Percentiles rank a stretch among this genome's conserved stretches.
Evolutionary conservation across 2,888 invertebrate genomes (phyloP).

Genomic region (Eustalomyia histrio): DNA sequence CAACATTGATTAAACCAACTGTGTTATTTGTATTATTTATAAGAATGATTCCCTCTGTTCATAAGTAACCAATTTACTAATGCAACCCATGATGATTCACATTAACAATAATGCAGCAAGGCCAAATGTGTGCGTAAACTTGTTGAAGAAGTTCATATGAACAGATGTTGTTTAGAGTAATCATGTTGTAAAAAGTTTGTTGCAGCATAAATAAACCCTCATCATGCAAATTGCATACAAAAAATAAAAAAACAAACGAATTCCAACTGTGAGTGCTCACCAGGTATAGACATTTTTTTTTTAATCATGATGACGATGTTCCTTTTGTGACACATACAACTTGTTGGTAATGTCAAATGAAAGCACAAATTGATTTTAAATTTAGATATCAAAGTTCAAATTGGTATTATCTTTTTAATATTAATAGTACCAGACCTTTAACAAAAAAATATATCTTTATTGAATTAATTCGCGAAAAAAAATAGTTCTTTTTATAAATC

Average conservation of each 20-base stretch:
- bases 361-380: too few species aligned
- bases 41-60: constrained; percentile 3
- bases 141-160: neutral
- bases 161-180: neutral
- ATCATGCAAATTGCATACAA: constrained; percentile 34
- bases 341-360: neutral
- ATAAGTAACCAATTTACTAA: neutral
- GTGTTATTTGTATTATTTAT: neutral
- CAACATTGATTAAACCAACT: neutral
- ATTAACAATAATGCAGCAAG: constrained; percentile 18
- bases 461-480: too few species aligned
- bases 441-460: too few species aligned
- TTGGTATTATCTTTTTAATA: too few species aligned
- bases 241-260: too few species aligned
- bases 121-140: constrained; percentile 4
- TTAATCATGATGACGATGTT: constrained; percentile 6
- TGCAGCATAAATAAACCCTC: constrained; percentile 33
- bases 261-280: constrained; percentile 31
- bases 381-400: too few species aligned
- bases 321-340: neutral
- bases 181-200: neutral
- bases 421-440: too few species aligned
- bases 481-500: too few species aligned
- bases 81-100: neutral
- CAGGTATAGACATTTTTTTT: neutral